Evolutionary conservation across 2,113 vertebrate genomes (phyloP).

Genomic region (Dasyurus viverrinus): DNA sequence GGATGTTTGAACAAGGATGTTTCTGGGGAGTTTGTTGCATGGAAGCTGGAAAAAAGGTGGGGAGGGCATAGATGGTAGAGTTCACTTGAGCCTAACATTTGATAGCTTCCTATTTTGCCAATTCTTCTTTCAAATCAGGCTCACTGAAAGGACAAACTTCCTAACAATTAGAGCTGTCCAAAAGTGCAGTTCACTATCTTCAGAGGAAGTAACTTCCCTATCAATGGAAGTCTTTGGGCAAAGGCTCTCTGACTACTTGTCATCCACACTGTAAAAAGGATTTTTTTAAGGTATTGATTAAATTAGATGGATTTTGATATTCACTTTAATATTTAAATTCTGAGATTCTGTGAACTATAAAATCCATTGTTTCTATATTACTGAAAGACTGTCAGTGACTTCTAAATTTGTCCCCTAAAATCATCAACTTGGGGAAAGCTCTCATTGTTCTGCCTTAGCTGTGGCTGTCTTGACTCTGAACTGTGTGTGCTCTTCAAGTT

Average conservation of each 20-base stretch:
- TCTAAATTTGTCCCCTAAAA: not conserved
- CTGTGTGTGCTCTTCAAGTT: not conserved
- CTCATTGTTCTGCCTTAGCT: not conserved
- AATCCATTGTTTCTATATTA: not conserved
- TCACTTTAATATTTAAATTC: not conserved
- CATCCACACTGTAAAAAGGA: not conserved
- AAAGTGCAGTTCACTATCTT: not conserved
- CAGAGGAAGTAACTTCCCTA: not conserved
- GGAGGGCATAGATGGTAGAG: not conserved
- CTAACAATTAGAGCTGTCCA: not conserved
- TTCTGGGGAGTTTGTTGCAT: not conserved
- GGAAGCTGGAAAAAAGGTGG: not conserved
- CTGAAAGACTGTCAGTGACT: not conserved
- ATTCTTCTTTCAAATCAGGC: not conserved
- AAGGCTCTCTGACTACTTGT: not conserved
- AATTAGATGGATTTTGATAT: not conserved
- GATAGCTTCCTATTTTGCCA: not conserved
- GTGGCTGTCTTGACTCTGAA: not conserved
- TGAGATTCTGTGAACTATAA: not conserved
- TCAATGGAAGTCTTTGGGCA: not conserved
- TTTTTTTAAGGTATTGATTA: not conserved
- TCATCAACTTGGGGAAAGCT: not conserved
- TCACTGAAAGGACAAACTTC: not conserved
- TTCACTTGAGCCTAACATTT: not conserved
- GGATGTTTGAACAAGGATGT: not conserved